Conservation (phyloP, 2,113 vertebrate species). For the Panurus biarmicus region DNA sequence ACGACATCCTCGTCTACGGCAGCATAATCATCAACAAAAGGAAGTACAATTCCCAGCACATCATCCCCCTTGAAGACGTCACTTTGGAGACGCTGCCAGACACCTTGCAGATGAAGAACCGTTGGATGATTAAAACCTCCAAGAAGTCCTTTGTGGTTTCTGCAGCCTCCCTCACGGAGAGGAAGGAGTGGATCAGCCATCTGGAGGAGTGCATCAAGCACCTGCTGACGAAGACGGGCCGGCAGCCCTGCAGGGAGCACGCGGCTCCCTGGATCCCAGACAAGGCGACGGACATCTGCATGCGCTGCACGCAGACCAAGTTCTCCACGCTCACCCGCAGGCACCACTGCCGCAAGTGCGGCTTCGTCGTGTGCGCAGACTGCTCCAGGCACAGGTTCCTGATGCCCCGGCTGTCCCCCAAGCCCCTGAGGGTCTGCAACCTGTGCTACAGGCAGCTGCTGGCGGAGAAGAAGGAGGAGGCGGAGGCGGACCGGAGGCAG, state of each 20-base stretch:
- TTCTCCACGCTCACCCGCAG: conserved; percentile 79
- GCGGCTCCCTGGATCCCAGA: conserved; percentile 86
- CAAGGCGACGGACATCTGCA: conserved; percentile 82
- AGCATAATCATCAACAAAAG: conserved; percentile 77
- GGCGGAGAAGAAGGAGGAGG: conserved; percentile 43
- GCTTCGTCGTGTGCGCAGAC: conserved; percentile 81
- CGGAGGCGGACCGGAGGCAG: neutral
- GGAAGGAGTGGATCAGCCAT: conserved; percentile 86
- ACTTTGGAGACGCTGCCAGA: conserved; percentile 79
- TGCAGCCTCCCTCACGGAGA: conserved; percentile 77
- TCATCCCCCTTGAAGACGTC: conserved; percentile 85
- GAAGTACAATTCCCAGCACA: conserved; percentile 80
- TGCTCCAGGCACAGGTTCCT: conserved; percentile 81
- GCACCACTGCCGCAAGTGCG: conserved; percentile 89
- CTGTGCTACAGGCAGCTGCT: conserved; percentile 72
- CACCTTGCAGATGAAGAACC: conserved; percentile 77
- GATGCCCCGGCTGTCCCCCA: conserved; percentile 77
- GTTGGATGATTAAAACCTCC: conserved; percentile 88
- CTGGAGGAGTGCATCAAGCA: conserved; percentile 76
- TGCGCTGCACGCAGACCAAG: conserved; percentile 81
- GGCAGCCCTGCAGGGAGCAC: conserved; percentile 41
- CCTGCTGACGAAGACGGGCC: conserved; percentile 52
- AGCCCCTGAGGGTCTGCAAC: conserved; percentile 78
- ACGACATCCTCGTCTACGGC: conserved; percentile 87
- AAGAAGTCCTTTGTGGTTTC: conserved; percentile 88